Base-by-base conservation (phyloP, 2,888 invertebrate species). In the Trichogramma dendrolimi region DNA sequence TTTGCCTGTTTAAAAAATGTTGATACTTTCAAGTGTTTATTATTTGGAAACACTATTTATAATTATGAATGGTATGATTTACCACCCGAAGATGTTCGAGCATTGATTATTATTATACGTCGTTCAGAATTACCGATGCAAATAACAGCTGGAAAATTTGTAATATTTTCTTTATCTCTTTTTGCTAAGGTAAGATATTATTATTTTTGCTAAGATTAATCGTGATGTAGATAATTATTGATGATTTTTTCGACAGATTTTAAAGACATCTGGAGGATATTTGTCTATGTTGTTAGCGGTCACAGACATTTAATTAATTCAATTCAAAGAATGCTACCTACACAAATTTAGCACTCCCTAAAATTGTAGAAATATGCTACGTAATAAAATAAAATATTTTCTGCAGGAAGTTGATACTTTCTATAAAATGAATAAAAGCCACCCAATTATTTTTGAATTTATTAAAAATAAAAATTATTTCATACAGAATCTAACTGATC, bases 141-240 rank as follows among this genome's bases (percentile, higher is more conserved):
- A 11, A 56, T 70, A 8, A 67, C 69, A 6, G 71, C 68, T 5
- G 68, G 69, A 48, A 67, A 62, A 46, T 69, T 70, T 27, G 64
- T 41, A 8, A 43, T 51, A 2, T 61, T 66, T 44, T 68, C 67
- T 3, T 42, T 68, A 10, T 48, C 58, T 5, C 56, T 65, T 38
- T 69, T 65, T 41, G 55, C 54, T 14, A 53, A 53, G n/a, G 69
- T 69, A 55, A 58, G 67, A 0, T 11, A 8, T 46, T 46, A 10
- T 10, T 10, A 46, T 46, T 46, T 46, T 46, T 46, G n/a, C 2
- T 46, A 10, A 46, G 46, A 2, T 46, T 46, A 46, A 46, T 46
- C n/a, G 8, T 46, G 8, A 10, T 8, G 8, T 46, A 10, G 8
- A 10, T n/a, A n/a, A 10, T 10, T 10, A 46, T 10, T 46, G n/a